Conservation (phyloP, 2,797 vertebrate species). For the Adelosebastes latens region DNA sequence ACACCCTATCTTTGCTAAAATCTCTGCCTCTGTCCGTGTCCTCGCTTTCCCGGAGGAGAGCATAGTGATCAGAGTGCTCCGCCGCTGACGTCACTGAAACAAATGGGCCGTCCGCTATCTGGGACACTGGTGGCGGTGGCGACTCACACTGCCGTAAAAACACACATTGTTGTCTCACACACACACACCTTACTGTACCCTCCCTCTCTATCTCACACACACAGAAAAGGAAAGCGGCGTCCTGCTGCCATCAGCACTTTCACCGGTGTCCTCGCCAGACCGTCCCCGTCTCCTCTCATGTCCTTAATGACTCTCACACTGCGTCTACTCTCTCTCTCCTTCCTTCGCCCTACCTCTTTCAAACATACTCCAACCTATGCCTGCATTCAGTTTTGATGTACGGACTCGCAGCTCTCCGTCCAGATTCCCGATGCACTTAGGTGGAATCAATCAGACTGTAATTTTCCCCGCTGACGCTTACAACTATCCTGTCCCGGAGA, state of each 20-base stretch:
- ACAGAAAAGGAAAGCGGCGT: background rate
- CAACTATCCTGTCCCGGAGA: constrained; percentile 20
- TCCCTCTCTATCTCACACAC: background rate
- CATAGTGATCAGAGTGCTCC: constrained; percentile 14
- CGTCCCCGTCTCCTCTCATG: constrained; percentile 46
- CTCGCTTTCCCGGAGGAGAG: background rate
- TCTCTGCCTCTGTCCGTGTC: background rate
- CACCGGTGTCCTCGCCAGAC: constrained; percentile 55
- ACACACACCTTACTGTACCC: background rate
- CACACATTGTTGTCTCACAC: background rate
- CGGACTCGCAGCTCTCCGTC: constrained; percentile 16
- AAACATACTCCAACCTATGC: background rate
- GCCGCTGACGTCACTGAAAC: constrained; percentile 56
- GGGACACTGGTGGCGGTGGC: constrained; percentile 39
- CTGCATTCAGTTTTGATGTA: constrained; percentile 8
- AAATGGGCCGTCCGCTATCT: constrained; percentile 66
- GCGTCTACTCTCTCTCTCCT: background rate
- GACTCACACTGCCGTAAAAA: background rate
- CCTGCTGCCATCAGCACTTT: constrained; percentile 75
- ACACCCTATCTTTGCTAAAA: background rate
- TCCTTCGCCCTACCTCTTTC: background rate
- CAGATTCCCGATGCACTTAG: constrained; percentile 23
- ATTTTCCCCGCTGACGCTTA: constrained; percentile 51
- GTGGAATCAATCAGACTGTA: constrained; percentile 60
- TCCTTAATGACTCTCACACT: constrained; percentile 32